Evolutionary conservation across 2,797 vertebrate genomes (phyloP).

Genomic region (Onychomys leucogaster): DNA sequence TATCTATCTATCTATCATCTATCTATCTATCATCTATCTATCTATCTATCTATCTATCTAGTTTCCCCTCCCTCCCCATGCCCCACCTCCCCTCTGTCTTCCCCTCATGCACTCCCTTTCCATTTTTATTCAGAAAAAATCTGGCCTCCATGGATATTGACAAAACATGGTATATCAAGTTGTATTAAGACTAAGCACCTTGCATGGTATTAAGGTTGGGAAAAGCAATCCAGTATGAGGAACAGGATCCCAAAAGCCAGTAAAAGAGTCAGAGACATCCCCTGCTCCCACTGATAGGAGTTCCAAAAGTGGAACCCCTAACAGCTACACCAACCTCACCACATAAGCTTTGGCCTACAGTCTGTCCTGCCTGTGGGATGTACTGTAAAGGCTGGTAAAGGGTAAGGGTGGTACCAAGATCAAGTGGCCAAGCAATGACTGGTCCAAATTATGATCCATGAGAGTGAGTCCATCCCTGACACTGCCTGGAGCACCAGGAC

Average conservation of each 20-base stretch:
- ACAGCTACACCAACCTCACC: too few relatives aligned
- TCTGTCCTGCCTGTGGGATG: background rate
- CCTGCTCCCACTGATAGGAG: too few relatives aligned
- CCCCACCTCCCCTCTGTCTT: background rate
- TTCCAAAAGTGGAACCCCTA: too few relatives aligned
- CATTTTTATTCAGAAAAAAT: background rate
- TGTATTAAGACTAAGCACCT: background rate
- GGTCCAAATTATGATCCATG: background rate
- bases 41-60: background rate
- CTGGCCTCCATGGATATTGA: background rate
- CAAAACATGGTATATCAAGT: background rate
- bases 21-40: too few relatives aligned
- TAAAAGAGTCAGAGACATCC: too few relatives aligned
- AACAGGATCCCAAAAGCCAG: background rate
- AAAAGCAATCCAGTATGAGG: background rate
- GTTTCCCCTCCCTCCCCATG: background rate
- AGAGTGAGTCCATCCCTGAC: background rate
- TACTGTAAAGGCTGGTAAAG: background rate
- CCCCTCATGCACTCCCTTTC: background rate
- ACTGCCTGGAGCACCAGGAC: background rate
- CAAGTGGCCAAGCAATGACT: background rate
- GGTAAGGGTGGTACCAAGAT: background rate
- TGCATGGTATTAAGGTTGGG: background rate
- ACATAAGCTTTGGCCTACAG: too few relatives aligned
- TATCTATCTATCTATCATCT: too few relatives aligned